Evolutionary conservation across 1,140 invertebrate genomes (phyloP).

Genomic region (Penaeus vannamei): DNA sequence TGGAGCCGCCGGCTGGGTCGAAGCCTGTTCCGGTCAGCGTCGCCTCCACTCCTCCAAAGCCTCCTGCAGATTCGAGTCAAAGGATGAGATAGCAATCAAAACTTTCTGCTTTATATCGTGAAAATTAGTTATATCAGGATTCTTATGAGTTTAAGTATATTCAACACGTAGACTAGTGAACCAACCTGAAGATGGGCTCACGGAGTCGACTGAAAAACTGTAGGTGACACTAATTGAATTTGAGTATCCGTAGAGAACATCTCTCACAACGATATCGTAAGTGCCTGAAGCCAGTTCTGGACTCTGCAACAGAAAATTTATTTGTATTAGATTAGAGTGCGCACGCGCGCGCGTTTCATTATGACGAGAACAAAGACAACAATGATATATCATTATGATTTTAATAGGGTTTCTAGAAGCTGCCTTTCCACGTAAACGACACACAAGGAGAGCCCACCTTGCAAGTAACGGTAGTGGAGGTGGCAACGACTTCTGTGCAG

Average conservation of each 20-base stretch:
- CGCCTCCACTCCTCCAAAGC: slow-evolving; percentile 37
- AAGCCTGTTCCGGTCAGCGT: slow-evolving; percentile 45
- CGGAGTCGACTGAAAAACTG: neutral
- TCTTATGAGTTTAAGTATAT: neutral
- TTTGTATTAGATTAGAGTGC: neutral
- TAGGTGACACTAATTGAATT: slow-evolving; percentile 34
- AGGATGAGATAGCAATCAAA: neutral
- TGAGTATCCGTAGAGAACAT: slow-evolving; percentile 45
- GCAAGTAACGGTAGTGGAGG: slow-evolving; percentile 7
- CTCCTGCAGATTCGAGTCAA: neutral
- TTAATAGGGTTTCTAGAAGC: too few species aligned
- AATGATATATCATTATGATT: too few species aligned
- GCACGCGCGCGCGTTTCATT: neutral
- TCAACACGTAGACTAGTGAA: neutral
- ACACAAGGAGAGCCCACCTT: neutral
- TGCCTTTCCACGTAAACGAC: neutral
- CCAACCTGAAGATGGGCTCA: slow-evolving; percentile 31
- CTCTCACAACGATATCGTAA: slow-evolving; percentile 32
- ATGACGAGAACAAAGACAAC: neutral
- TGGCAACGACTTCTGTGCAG: slow-evolving; percentile 14
- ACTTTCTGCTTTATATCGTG: neutral
- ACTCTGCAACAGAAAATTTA: neutral
- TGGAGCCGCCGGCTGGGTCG: slow-evolving; percentile 36
- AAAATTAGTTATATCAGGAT: neutral
- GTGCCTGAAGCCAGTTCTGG: slow-evolving; percentile 28